phyloP scores from a whole-genome alignment of 2,797 vertebrate genomes.

The Hephaestus fuliginosus region DNA sequence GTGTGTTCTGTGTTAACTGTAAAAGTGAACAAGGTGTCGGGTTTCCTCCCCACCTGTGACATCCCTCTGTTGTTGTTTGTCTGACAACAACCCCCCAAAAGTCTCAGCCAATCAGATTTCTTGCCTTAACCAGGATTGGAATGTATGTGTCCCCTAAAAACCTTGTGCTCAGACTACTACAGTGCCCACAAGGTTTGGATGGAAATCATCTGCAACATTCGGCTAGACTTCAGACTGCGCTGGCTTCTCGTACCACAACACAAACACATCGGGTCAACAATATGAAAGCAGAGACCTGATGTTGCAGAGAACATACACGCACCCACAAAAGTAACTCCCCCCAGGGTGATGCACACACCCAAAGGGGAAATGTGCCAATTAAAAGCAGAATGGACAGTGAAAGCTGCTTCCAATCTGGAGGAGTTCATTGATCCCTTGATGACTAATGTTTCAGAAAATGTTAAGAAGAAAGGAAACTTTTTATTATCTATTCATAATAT shows the following conservation, averaged over 20 bases:
- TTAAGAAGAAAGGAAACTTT: neutral
- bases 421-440: neutral
- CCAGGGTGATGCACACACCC: neutral
- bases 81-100: constrained; percentile 29
- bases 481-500: neutral
- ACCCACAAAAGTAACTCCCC: neutral
- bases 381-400: neutral
- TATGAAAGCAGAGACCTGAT: constrained; percentile 23
- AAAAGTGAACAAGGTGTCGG: constrained; percentile 35
- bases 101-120: constrained; percentile 50
- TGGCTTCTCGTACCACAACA: constrained; percentile 12
- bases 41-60: constrained; percentile 57
- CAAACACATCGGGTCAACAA: neutral
- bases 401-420: neutral
- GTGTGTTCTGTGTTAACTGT: constrained; percentile 48
- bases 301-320: constrained; percentile 9
- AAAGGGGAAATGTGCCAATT: neutral
- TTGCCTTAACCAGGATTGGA: constrained; percentile 13
- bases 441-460: neutral
- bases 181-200: constrained; percentile 28
- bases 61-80: constrained; percentile 58
- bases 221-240: neutral
- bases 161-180: constrained; percentile 5
- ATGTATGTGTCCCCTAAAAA: constrained; percentile 2
- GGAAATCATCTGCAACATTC: constrained; percentile 9